Evolutionary conservation across 1,140 invertebrate species (phyloP).

Genomic region (Leptopilina clavipes): DNA sequence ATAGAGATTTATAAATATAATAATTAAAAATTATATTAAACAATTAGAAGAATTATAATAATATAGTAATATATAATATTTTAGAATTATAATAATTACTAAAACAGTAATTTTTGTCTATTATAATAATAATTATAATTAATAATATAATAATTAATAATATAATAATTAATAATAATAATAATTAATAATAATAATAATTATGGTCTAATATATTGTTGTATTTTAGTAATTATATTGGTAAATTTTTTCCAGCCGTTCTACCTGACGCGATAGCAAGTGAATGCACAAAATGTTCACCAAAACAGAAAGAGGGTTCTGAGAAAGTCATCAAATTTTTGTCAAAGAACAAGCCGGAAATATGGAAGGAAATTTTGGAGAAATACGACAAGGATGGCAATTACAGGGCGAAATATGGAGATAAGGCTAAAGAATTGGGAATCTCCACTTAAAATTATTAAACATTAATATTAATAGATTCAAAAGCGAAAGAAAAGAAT

Average conservation of each 20-base stretch:
- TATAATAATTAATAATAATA: too few relatives aligned
- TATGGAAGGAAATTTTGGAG: conserved; percentile 76
- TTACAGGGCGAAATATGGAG: conserved; percentile 77
- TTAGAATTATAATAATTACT: too few relatives aligned
- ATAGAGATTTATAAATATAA: too few relatives aligned
- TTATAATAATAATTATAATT: too few relatives aligned
- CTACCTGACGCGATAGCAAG: conserved; percentile 79
- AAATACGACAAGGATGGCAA: conserved; percentile 79
- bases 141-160: too few relatives aligned
- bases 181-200: too few relatives aligned
- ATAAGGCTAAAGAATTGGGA: conserved; percentile 68
- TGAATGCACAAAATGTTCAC: conserved; percentile 79
- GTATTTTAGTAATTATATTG: too few relatives aligned
- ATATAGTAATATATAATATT: too few relatives aligned
- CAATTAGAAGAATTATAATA: too few relatives aligned
- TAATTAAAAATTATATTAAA: too few relatives aligned
- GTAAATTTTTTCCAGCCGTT: conserved; percentile 66
- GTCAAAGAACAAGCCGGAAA: conserved; percentile 76
- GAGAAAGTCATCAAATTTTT: conserved; percentile 76
- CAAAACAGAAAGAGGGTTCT: conserved; percentile 75
- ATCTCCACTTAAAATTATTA: conserved; percentile 53
- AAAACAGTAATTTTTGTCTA: too few relatives aligned
- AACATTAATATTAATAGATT: background rate
- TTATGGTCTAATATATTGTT: too few relatives aligned
- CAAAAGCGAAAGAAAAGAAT: background rate